Percentiles rank a stretch among this genome's conserved stretches.
Conservation (phyloP, 2,888 invertebrate species). For the Tinea semifulvella region DNA sequence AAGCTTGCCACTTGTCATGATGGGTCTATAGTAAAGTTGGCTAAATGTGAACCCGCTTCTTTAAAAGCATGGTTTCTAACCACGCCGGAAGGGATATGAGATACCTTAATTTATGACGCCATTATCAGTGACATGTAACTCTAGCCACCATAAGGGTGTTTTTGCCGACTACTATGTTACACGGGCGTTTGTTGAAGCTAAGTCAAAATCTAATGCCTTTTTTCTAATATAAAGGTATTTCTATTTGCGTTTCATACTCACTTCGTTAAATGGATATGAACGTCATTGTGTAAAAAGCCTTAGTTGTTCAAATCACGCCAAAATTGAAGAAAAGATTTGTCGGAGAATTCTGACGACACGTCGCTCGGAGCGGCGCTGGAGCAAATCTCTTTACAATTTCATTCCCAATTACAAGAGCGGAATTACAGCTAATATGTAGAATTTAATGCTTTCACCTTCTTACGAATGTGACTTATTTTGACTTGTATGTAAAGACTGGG, state of each 20-base stretch:
- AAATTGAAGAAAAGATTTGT: constrained; percentile 9
- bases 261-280: constrained; percentile 8
- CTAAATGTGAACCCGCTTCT: too few species aligned
- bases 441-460: constrained; percentile 11
- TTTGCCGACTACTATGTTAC: too few species aligned
- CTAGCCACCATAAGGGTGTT: too few species aligned
- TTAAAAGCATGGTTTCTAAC: too few species aligned
- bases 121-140: too few species aligned
- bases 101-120: too few species aligned
- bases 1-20: too few species aligned
- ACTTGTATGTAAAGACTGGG: too few species aligned
- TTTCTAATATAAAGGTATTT: constrained; percentile 8
- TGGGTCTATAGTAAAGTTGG: too few species aligned
- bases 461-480: constrained; percentile 12
- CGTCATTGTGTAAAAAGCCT: constrained; percentile 9
- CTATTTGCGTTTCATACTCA: constrained; percentile 4
- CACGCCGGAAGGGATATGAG: too few species aligned
- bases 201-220: too few species aligned
- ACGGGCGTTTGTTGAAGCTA: too few species aligned
- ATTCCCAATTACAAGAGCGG: constrained; percentile 11
- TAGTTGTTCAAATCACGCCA: constrained; percentile 6
- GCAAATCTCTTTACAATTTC: constrained; percentile 13
- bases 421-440: constrained; percentile 11
- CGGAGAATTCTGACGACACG: constrained; percentile 1
- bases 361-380: constrained; percentile 1